Percentiles rank a stretch among this genome's conserved stretches.
phyloP scores from a whole-genome alignment of 2,113 vertebrate species.

The Gallinago undulata region DNA sequence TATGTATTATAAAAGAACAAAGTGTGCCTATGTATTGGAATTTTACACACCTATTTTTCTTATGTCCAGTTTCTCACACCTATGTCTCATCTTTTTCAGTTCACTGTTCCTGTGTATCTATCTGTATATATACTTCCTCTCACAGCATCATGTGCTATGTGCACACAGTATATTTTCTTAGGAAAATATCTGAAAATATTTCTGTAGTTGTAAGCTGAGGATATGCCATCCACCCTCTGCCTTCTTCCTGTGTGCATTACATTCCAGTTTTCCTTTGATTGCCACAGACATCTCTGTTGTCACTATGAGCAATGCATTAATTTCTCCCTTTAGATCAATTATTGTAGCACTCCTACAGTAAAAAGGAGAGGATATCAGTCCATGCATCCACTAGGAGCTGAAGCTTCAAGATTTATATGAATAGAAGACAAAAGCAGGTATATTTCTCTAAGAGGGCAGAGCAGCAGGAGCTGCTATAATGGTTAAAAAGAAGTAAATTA shows the following conservation, averaged over 20 bases:
- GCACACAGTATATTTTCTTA: background rate
- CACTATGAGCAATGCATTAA: background rate
- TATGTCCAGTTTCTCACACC: too few relatives aligned
- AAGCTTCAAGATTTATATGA: background rate
- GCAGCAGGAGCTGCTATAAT: background rate
- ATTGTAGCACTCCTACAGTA: background rate
- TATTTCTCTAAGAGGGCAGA: background rate
- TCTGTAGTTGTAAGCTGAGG: background rate
- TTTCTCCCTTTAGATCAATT: background rate
- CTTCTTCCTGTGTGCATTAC: background rate
- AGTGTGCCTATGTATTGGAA: background rate
- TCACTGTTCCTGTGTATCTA: background rate
- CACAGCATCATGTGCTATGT: background rate
- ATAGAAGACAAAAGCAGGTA: background rate
- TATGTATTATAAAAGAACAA: background rate
- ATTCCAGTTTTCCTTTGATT: background rate
- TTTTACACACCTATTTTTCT: background rate
- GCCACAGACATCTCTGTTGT: background rate
- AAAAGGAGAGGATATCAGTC: background rate
- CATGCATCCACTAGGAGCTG: background rate
- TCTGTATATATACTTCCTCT: background rate
- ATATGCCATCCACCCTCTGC: background rate
- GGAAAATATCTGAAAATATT: background rate
- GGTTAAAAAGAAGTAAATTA: background rate
- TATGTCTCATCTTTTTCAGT: background rate